Evolutionary conservation across 2,113 vertebrate species (phyloP).

Genomic region (Dinomys branickii): DNA sequence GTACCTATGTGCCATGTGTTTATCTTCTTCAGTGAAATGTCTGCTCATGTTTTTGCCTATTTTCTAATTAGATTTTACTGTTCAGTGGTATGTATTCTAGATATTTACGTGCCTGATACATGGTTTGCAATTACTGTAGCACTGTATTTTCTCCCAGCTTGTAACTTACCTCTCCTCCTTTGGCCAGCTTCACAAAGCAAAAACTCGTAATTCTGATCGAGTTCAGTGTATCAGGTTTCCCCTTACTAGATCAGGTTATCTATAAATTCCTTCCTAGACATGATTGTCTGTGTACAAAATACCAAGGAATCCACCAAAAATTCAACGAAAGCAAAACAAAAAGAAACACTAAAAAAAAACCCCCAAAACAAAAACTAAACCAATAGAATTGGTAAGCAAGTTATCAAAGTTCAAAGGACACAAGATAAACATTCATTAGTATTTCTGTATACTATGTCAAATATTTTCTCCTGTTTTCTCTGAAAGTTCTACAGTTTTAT

Average conservation of each 20-base stretch:
- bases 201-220: neutral
- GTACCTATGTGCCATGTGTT: neutral
- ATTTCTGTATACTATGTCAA: neutral
- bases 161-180: neutral
- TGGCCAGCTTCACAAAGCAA: neutral
- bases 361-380: neutral
- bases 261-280: neutral
- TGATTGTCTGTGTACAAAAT: neutral
- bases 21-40: neutral
- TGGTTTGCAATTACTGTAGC: neutral
- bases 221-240: neutral
- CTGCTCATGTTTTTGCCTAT: neutral
- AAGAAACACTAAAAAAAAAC: neutral
- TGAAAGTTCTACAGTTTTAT: neutral
- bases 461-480: neutral
- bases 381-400: neutral
- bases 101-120: neutral
- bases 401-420: neutral
- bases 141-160: neutral
- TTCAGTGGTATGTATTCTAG: slow-evolving; percentile 1
- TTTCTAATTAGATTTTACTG: neutral
- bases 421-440: neutral
- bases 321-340: neutral
- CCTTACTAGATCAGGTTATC: neutral
- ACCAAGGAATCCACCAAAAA: neutral